Conservation (phyloP, 2,888 invertebrate genomes). For the Macrophya annulata region DNA sequence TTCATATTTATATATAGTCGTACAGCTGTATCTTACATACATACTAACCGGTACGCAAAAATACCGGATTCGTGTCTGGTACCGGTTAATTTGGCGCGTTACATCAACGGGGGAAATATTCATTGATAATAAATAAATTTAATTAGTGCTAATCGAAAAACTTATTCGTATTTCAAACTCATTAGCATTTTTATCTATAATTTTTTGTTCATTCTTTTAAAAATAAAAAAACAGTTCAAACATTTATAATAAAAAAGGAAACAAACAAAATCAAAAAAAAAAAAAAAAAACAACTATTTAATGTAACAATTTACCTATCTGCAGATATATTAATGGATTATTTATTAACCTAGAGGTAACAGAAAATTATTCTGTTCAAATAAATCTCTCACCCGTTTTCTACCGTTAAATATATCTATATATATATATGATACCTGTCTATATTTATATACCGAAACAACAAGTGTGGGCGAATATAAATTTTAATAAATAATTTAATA, state of each 20-base stretch:
- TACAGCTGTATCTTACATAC: neutral
- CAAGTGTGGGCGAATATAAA: neutral
- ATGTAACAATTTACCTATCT: neutral
- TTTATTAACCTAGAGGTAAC: neutral
- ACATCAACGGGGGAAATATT: neutral
- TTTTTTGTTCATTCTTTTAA: neutral
- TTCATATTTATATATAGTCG: neutral
- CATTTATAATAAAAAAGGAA: neutral
- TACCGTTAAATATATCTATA: neutral
- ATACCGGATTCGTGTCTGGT: neutral
- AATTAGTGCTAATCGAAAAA: neutral
- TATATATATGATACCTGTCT: neutral
- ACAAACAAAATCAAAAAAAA: too few relatives aligned
- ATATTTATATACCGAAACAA: neutral
- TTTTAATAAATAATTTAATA: neutral
- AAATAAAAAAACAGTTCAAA: neutral
- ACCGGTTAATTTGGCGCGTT: neutral
- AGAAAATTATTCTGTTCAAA: neutral
- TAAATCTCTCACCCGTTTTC: neutral
- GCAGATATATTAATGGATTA: neutral
- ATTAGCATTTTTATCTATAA: too few relatives aligned
- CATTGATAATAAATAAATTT: slow-evolving; percentile 13
- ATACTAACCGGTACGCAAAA: neutral
- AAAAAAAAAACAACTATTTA: neutral
- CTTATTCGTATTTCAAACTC: neutral